phyloP scores from a whole-genome alignment of 2,113 vertebrate genomes.

The Loxodonta africana region DNA sequence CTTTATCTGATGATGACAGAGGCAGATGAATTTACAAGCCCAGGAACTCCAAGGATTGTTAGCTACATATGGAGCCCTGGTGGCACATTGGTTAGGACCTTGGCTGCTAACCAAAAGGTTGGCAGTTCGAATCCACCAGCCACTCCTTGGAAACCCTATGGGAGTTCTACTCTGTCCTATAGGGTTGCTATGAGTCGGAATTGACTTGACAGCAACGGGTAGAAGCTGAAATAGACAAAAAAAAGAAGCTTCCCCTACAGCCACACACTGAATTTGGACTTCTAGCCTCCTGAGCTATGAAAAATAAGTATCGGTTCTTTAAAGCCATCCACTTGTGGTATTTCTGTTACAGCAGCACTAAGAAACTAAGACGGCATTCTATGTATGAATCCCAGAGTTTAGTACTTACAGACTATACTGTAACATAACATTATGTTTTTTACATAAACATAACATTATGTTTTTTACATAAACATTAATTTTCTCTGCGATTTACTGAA shows the following conservation, averaged over 20 bases:
- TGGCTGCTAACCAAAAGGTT: too few relatives aligned
- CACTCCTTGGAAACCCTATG: too few relatives aligned
- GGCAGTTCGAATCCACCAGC: too few relatives aligned
- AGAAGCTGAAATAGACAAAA: not conserved
- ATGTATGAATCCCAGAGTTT: not conserved
- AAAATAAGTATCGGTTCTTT: not conserved
- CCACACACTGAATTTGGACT: not conserved
- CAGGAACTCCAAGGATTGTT: not conserved
- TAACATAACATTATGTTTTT: not conserved
- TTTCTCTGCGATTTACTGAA: constrained; percentile 61
- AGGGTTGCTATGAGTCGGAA: too few relatives aligned
- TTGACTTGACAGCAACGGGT: too few relatives aligned
- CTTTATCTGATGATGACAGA: not conserved
- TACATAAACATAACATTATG: not conserved
- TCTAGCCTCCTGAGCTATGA: not conserved
- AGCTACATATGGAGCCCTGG: not conserved
- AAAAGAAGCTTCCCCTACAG: not conserved
- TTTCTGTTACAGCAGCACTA: not conserved
- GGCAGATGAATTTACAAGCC: not conserved
- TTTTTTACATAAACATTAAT: constrained; percentile 11
- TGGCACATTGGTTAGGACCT: too few relatives aligned
- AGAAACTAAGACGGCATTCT: not conserved
- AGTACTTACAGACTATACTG: not conserved
- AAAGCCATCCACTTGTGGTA: not conserved
- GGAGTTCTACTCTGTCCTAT: too few relatives aligned